Conservation (phyloP, 2,113 vertebrate genomes). For the Talpa occidentalis region DNA sequence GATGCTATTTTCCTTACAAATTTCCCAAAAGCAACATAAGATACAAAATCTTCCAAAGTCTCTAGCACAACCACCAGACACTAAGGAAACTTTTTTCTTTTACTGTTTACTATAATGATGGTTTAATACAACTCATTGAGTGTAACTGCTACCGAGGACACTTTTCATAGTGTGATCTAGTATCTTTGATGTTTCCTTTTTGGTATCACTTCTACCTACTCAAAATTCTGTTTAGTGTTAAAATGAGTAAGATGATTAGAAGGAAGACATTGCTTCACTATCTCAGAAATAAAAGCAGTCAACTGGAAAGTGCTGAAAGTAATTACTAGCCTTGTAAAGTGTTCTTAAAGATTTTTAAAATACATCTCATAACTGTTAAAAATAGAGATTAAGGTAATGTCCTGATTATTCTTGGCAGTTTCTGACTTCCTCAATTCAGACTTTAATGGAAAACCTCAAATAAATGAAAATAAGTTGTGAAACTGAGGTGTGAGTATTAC, state of each 20-base stretch:
- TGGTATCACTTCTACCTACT: not conserved
- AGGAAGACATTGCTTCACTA: not conserved
- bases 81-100: not conserved
- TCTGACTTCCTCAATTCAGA: not conserved
- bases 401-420: not conserved
- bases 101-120: not conserved
- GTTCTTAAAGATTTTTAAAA: not conserved
- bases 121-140: not conserved
- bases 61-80: not conserved
- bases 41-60: not conserved
- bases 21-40: not conserved
- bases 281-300: conserved; percentile 38
- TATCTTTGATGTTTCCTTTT: not conserved
- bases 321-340: conserved; percentile 28
- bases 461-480: not conserved
- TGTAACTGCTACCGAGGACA: not conserved
- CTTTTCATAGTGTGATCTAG: not conserved
- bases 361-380: conserved; percentile 12
- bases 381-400: not conserved
- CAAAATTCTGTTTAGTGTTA: conserved; percentile 4
- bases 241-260: conserved; percentile 44
- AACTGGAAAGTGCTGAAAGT: conserved; percentile 34
- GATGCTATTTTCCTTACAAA: not conserved
- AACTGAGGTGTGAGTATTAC: not conserved
- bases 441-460: not conserved